Base-by-base conservation (phyloP, 2,113 vertebrate species). In the Tretioscincus oriximinensis region DNA sequence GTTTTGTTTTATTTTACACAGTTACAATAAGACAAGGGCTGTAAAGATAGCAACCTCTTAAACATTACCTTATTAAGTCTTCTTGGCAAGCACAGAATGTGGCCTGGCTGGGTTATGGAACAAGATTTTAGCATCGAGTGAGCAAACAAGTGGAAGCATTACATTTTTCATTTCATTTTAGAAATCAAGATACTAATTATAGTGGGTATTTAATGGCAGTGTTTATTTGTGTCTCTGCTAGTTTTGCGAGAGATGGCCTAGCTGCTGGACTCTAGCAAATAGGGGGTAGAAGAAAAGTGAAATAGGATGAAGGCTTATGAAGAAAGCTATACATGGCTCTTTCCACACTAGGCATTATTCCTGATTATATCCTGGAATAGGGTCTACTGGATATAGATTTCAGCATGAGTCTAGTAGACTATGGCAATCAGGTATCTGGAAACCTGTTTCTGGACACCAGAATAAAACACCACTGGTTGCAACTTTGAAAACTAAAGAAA, bases 1-100 rank as follows among this genome's bases (percentile, higher is more conserved):
- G 91, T 93, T 94, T 90, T 87, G 29, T 80, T 80, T 80, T 65
- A 49, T 91, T 91, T 93, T 91, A 87, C 89, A 90, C 90, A 90
- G 90, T 89, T 91, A 90, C 89, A 84, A 93, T 89, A 89, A 90
- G 91, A 93, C 93, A 83, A 63, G 90, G 91, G 91, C 74, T 92
- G 91, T 93, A 93, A 94, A 95, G 91, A 92, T 91, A 94, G 91
- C 88, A 91, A 93, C 90, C 90, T 93, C 91, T 92, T 94, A 96
- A 96, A 96, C 95, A 96, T 96, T 96, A 93, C 95, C 95, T 96
- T 96, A 96, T 96, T 96, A 96, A 96, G 95, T 82, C 95, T 95
- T 96, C 93, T 94, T 89, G 90, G 90, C 94, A 94, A 93, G 86
- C 91, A 89, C 86, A 94, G 94, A 94, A 93, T 93, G 85, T 2